These are phyloP conservation scores for Periophthalmus magnuspinnatus DNA, from an alignment of 2,797 vertebrate genomes.

Conservation along the genomic window DNA sequence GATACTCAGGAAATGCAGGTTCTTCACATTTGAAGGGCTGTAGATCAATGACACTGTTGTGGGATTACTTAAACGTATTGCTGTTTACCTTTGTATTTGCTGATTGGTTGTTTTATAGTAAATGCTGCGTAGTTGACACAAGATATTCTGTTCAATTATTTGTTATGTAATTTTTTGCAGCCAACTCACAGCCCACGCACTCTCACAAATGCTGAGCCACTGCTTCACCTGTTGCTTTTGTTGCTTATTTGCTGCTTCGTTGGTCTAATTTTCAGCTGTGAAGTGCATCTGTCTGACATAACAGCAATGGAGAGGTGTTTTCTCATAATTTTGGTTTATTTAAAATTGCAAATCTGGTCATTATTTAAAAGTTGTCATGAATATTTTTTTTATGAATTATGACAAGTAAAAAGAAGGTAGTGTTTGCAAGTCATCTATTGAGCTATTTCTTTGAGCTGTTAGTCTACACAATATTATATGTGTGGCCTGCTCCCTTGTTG, in stretches of 20 bases:
- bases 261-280: conserved; percentile 15
- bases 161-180: conserved; percentile 57
- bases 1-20: conserved; percentile 22
- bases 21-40: neutral
- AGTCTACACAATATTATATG: neutral
- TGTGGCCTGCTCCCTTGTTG: neutral
- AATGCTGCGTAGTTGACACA: neutral
- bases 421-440: neutral
- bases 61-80: neutral
- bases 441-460: neutral
- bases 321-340: neutral
- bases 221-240: conserved; percentile 44
- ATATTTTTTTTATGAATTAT: too few species aligned
- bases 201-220: conserved; percentile 34
- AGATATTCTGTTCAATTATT: conserved; percentile 21
- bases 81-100: neutral
- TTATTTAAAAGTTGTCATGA: neutral
- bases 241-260: conserved; percentile 12
- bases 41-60: neutral
- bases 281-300: conserved; percentile 4
- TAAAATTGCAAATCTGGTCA: neutral
- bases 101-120: neutral
- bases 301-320: neutral
- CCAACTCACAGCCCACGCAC: conserved; percentile 49
- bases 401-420: neutral